Evolutionary conservation across 2,797 vertebrate genomes (phyloP).

Genomic region (Gallinago stenura): DNA sequence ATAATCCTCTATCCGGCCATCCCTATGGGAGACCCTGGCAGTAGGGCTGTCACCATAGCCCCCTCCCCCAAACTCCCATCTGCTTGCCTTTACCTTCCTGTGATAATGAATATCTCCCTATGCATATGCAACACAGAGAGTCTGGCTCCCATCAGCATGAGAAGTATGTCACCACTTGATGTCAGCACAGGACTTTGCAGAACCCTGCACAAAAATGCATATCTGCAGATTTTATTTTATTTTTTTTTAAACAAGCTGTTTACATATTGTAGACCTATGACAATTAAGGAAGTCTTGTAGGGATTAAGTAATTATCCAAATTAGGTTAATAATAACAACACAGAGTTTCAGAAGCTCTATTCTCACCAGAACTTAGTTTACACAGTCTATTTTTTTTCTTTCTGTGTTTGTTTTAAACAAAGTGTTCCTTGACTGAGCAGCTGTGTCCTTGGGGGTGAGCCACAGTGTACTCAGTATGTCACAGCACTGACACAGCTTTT

Average conservation of each 20-base stretch:
- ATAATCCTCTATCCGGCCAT: fast-evolving
- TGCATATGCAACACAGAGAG: neutral
- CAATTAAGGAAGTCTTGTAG: neutral
- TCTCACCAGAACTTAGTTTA: neutral
- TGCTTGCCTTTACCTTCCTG: fast-evolving
- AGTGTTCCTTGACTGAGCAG: neutral
- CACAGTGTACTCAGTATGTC: fast-evolving
- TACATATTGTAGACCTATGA: neutral
- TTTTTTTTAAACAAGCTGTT: neutral
- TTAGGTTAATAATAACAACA: neutral
- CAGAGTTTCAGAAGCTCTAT: neutral
- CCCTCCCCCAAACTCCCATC: fast-evolving
- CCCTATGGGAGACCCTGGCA: fast-evolving
- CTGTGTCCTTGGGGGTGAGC: neutral
- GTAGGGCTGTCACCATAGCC: neutral
- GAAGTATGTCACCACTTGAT: slow-evolving; percentile 45
- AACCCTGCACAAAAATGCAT: neutral
- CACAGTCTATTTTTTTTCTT: neutral
- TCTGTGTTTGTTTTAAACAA: neutral
- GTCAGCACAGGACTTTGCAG: slow-evolving; percentile 51
- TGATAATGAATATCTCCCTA: fast-evolving
- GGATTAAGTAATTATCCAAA: neutral
- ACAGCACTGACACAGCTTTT: neutral
- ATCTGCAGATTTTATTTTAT: neutral
- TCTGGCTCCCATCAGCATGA: neutral